Percentiles rank a stretch among this genome's conserved stretches.
These are phyloP conservation scores for Acipenser ruthenus DNA, from an alignment of 2,797 vertebrate genomes.

Conservation along the genomic window DNA sequence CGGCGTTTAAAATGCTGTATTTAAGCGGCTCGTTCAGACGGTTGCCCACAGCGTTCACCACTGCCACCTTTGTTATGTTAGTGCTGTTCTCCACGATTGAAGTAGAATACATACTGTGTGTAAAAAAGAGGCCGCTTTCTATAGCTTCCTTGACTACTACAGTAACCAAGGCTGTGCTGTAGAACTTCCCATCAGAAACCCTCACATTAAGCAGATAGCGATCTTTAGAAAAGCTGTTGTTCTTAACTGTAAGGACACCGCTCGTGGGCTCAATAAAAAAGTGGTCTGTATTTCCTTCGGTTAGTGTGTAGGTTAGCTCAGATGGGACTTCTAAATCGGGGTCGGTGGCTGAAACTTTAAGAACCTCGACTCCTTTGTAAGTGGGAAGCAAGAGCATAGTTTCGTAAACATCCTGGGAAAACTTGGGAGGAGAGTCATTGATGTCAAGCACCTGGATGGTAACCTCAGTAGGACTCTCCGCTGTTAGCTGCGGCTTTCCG, in stretches of 20 bases:
- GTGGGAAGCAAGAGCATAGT: slow-evolving; percentile 83
- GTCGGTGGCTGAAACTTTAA: slow-evolving; percentile 80
- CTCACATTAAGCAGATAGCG: slow-evolving; percentile 78
- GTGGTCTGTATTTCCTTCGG: slow-evolving; percentile 74
- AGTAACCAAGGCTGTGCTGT: slow-evolving; percentile 75
- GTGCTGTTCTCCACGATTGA: slow-evolving; percentile 83
- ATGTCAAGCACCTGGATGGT: slow-evolving; percentile 85
- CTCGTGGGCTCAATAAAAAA: slow-evolving; percentile 76
- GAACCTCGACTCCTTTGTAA: slow-evolving; percentile 82
- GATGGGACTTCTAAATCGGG: slow-evolving; percentile 78
- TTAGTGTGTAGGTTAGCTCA: slow-evolving; percentile 77
- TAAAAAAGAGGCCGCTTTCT: slow-evolving; percentile 87
- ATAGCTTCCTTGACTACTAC: slow-evolving; percentile 80
- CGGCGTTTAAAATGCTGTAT: slow-evolving; percentile 85
- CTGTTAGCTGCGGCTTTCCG: slow-evolving; percentile 82
- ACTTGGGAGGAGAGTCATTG: slow-evolving; percentile 88
- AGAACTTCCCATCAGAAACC: slow-evolving; percentile 92
- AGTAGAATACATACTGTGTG: slow-evolving; percentile 74
- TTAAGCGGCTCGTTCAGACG: slow-evolving; percentile 88
- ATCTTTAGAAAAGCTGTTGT: slow-evolving; percentile 83
- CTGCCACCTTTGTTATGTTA: slow-evolving; percentile 86
- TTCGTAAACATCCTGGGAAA: slow-evolving; percentile 81
- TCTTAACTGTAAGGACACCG: slow-evolving; percentile 79
- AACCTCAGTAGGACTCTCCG: slow-evolving; percentile 84
- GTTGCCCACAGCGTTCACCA: slow-evolving; percentile 87